Conservation (phyloP, 2,113 vertebrate genomes). For the Notiomystis cincta region DNA sequence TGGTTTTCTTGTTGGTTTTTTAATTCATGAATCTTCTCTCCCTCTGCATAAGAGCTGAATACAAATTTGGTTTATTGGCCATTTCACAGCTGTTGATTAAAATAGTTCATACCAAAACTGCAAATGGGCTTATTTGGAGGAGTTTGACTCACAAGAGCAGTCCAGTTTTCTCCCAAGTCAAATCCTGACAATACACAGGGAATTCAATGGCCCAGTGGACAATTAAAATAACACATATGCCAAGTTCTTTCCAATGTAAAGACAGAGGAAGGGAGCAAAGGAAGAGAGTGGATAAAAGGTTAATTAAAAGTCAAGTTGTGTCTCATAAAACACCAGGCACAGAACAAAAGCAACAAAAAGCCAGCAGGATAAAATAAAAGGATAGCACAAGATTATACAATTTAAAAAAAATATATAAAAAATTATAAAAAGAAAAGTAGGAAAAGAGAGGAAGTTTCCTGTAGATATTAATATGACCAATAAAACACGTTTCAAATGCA, state of each 20-base stretch:
- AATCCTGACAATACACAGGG: not conserved
- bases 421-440: not conserved
- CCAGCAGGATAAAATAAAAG: not conserved
- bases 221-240: constrained; percentile 16
- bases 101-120: constrained; percentile 38
- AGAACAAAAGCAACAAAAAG: not conserved
- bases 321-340: not conserved
- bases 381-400: not conserved
- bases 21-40: not conserved
- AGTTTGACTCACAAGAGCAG: not conserved
- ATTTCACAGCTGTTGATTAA: constrained; percentile 57
- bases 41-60: not conserved
- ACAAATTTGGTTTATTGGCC: constrained; percentile 43
- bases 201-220: not conserved
- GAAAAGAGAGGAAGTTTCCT: not conserved
- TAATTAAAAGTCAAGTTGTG: constrained; percentile 44
- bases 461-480: constrained; percentile 8
- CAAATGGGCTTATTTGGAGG: constrained; percentile 29
- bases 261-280: not conserved
- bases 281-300: not conserved
- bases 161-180: not conserved
- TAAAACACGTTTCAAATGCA: not conserved
- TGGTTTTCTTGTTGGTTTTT: not conserved
- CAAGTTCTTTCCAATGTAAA: not conserved
- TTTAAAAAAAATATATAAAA: not conserved